A percentile compares a stretch with the other conserved stretches of the same genome.
Conservation (phyloP, 2,113 vertebrate species). For the Gobiocypris rarus region DNA sequence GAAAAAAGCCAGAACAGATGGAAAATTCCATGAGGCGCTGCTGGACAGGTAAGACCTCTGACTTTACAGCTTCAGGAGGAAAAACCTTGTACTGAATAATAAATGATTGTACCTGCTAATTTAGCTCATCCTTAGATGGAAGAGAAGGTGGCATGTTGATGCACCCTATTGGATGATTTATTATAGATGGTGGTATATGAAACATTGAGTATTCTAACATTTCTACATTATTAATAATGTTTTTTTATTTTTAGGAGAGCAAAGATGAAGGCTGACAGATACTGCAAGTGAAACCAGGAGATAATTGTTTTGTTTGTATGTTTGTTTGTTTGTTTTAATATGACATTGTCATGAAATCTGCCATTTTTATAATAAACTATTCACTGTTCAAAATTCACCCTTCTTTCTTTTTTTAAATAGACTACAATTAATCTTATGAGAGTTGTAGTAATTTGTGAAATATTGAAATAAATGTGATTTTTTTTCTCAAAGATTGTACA, state of each 20-base stretch:
- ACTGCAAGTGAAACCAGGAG: constrained; percentile 87
- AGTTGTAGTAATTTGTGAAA: neutral
- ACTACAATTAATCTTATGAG: neutral
- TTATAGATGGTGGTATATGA: neutral
- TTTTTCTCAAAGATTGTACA: neutral
- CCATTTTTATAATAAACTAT: constrained; percentile 15
- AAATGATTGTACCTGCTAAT: neutral
- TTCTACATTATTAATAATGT: neutral
- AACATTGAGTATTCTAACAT: neutral
- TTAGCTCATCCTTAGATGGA: neutral
- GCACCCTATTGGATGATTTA: neutral
- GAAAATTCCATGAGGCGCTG: constrained; percentile 91
- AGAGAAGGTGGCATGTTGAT: neutral
- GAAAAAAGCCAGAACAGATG: constrained; percentile 89
- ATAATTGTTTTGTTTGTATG: neutral
- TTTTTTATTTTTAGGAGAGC: constrained; percentile 81
- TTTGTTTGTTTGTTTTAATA: constrained; percentile 4
- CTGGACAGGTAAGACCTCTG: constrained; percentile 86
- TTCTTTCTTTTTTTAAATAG: neutral
- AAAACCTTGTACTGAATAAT: neutral
- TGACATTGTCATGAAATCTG: neutral
- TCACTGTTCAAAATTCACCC: neutral
- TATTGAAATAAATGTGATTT: neutral
- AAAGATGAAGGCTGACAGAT: constrained; percentile 96
- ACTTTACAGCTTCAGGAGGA: neutral